Base-by-base conservation (phyloP, 2,797 vertebrate genomes). In the Artibeus lituratus region DNA sequence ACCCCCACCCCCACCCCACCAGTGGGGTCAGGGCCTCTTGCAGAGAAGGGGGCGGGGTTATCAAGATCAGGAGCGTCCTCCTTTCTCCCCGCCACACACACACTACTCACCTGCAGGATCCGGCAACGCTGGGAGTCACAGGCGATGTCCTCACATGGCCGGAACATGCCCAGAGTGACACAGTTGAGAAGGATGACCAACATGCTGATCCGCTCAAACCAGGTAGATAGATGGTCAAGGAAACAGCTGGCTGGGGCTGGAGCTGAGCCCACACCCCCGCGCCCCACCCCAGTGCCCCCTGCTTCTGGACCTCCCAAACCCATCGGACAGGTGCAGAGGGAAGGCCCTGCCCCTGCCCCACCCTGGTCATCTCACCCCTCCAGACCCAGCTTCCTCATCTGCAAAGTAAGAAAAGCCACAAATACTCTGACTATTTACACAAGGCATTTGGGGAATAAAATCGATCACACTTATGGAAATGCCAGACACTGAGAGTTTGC, bases 181-280 rank as follows among this genome's bases (percentile, higher is more conserved):
- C 99, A 99, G 99, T 99, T 99, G 98, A 99, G 99, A 97, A 99
- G 99, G 98, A 99, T 99, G 93, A 99, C 99, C 98, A 99, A 96
- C 99, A 99, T 99, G 98, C 99, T 99, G 51, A 99, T 99, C 82
- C 99, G 99, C 98, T 99, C 99, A 22, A 99, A 99, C 99, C 99
- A 99, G 44, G 99, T 99, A 90, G 57, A 67, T 3, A 0, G 39
- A 49, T 0, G 0, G 97, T 99, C 98, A 99, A 99, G 98, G 99
- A 98, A 98, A 91, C n/a, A 55, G 67, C 47, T 3, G 10, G 67
- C 65, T 47, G 49, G 18, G 49, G 65, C 42, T 39, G 26, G 86
- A 72, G 14, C 32, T 2, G 22, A 42, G 11, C 53, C 32, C 1
- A 0, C 0, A 10, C 24, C 55, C 26, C 44, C 4, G 0, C 0